A percentile compares a stretch with the other conserved stretches of the same genome.
Conservation (phyloP, 2,113 vertebrate genomes). For the Lagopus leucura region DNA sequence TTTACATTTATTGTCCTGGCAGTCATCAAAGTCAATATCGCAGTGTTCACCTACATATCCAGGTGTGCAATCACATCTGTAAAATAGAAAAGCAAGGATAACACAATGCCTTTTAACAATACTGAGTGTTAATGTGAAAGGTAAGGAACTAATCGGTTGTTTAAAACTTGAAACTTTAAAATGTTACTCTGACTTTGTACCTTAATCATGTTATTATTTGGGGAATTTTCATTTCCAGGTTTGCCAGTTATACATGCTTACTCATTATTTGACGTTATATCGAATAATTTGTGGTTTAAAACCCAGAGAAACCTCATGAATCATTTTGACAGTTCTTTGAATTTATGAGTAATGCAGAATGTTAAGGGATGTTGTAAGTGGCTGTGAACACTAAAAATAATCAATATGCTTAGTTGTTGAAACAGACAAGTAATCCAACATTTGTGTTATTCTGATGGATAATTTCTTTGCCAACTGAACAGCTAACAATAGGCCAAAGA, state of each 20-base stretch:
- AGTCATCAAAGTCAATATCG: conserved; percentile 92
- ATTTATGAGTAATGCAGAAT: background rate
- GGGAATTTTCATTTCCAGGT: background rate
- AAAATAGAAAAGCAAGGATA: background rate
- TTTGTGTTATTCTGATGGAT: background rate
- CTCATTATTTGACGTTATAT: background rate
- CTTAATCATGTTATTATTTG: background rate
- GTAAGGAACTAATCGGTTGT: background rate
- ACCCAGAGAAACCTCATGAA: conserved; percentile 17
- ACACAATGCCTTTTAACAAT: background rate
- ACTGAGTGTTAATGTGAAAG: background rate
- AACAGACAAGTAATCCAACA: background rate
- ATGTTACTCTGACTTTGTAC: background rate
- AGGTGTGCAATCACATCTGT: conserved; percentile 95
- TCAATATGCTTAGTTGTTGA: background rate
- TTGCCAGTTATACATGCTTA: background rate
- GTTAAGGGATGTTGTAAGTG: background rate
- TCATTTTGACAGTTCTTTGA: conserved; percentile 13
- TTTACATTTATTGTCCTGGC: conserved; percentile 94
- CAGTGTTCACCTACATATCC: conserved; percentile 94
- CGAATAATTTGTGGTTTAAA: background rate
- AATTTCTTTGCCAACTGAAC: background rate
- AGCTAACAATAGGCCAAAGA: background rate
- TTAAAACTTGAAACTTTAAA: background rate
- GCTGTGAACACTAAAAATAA: background rate